Evolutionary conservation across 2,797 vertebrate species (phyloP), one percentile per base, ranked within the genome.

Genomic region (Euphonia xanthogaster): DNA sequence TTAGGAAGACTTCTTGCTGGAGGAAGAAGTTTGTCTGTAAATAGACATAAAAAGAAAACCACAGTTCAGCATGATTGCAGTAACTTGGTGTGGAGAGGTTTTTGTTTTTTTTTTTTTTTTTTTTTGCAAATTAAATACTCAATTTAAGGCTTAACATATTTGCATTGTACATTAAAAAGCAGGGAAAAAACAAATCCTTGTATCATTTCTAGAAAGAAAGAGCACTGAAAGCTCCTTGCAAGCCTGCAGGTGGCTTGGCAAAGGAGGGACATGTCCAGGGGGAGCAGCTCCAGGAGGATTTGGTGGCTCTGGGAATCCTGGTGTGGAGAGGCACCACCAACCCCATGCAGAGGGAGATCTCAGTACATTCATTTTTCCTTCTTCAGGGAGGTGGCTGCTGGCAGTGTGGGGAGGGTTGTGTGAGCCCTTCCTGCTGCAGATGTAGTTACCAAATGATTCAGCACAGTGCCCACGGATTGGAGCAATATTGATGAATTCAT

Each of bases 401-500:
- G 23, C 62, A 51, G 73, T 1, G 39, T 78, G 42, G 78, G 60
- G 45, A 39, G 4, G 68, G 63, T 9, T 82, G 83, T 70, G 91
- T 45, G 80, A 96, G 84, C 91, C 91, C 45, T 88, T 71, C 77
- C 68, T 77, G 81, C 89, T 92, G 86, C 85, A 89, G 61, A 83
- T 96, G 93, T 85, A 65, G 94, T 77, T 93, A 27, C 68, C 75
- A 48, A 89, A 85, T 95, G 93, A 94, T 96, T 96, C 92, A 96
- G 89, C 92, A 71, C 39, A 6, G 12, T 88, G 27, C 89, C 89
- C 89, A 83, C 35, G 21, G 63, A 0, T 53, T 85, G 88, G 61
- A 92, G 91, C 89, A 50, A 5, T 92, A 92, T 86, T 88, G 94
- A 91, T 83, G 75, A 93, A 94, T 92, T 96, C 81, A 60, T 93